Evolutionary conservation across 2,113 vertebrate species (phyloP).

Genomic region (Rhea americana): DNA sequence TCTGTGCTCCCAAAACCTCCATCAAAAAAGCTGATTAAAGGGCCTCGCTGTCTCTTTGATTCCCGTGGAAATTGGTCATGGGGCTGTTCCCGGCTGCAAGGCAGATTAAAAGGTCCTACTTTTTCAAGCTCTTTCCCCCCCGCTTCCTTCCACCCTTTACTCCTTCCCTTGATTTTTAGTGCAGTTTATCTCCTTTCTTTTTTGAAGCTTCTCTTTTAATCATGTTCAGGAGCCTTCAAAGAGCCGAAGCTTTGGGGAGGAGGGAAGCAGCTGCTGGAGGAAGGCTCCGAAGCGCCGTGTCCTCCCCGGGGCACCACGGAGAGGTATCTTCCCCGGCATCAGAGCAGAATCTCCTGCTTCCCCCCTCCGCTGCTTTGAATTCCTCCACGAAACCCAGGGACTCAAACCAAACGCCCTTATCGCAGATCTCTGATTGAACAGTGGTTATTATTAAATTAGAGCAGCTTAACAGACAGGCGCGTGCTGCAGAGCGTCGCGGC

Average conservation of each 20-base stretch:
- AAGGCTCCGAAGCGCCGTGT: not conserved
- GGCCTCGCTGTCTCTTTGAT: not conserved
- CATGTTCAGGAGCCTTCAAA: not conserved
- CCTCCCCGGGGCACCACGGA: not conserved
- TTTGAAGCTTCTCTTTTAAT: not conserved
- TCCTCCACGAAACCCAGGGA: not conserved
- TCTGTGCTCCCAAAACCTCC: not conserved
- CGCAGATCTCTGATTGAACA: not conserved
- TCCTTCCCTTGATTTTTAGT: not conserved
- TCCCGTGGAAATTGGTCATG: not conserved
- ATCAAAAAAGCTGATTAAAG: not conserved
- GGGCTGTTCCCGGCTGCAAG: not conserved
- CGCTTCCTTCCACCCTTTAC: no score
- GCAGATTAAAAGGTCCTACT: not conserved
- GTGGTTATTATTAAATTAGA: not conserved
- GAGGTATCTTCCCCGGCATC: not conserved
- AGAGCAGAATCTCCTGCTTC: not conserved
- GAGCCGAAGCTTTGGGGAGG: not conserved
- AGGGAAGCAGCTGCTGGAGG: not conserved
- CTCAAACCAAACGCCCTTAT: not conserved
- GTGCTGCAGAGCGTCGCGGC: not conserved
- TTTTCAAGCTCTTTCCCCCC: not conserved
- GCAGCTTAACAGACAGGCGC: not conserved
- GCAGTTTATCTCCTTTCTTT: not conserved
- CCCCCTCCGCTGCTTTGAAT: not conserved